Conservation (phyloP, 1,140 invertebrate species). For the Drosophila simulans region DNA sequence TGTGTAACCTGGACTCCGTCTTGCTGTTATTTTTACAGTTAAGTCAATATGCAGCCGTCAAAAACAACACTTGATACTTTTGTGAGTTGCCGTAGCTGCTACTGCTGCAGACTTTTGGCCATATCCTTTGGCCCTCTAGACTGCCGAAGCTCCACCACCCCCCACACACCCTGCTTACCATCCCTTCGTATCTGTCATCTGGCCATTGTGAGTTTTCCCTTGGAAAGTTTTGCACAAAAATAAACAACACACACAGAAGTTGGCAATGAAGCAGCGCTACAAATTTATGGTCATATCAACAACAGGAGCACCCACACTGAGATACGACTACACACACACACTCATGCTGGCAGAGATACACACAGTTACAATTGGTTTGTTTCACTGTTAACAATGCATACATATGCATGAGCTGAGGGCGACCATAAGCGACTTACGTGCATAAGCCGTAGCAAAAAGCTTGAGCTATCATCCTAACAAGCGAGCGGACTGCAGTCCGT, state of each 20-base stretch:
- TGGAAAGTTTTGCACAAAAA: constrained; percentile 64
- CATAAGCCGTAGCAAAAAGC: constrained; percentile 70
- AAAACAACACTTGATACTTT: constrained; percentile 83
- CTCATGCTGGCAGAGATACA: background rate
- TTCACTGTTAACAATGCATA: constrained; percentile 56
- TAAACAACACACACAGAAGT: constrained; percentile 52
- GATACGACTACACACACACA: constrained; percentile 2
- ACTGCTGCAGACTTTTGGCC: constrained; percentile 41
- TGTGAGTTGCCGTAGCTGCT: constrained; percentile 66
- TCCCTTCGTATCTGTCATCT: constrained; percentile 53
- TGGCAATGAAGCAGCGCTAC: constrained; percentile 63
- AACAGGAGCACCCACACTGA: constrained; percentile 42
- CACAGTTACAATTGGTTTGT: constrained; percentile 34
- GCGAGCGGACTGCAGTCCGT: constrained; percentile 33
- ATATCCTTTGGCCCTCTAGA: constrained; percentile 6
- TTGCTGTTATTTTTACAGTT: constrained; percentile 76
- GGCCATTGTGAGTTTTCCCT: constrained; percentile 76
- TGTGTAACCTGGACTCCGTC: constrained; percentile 29
- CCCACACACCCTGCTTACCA: background rate
- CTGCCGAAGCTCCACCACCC: background rate
- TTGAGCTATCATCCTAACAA: constrained; percentile 75
- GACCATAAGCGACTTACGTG: constrained; percentile 79
- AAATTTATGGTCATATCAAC: constrained; percentile 77
- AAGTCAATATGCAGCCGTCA: constrained; percentile 83
- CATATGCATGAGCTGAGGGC: constrained; percentile 61